Evolutionary conservation across 1,140 invertebrate genomes (phyloP).

Genomic region (Ceratosolen solmsi): DNA sequence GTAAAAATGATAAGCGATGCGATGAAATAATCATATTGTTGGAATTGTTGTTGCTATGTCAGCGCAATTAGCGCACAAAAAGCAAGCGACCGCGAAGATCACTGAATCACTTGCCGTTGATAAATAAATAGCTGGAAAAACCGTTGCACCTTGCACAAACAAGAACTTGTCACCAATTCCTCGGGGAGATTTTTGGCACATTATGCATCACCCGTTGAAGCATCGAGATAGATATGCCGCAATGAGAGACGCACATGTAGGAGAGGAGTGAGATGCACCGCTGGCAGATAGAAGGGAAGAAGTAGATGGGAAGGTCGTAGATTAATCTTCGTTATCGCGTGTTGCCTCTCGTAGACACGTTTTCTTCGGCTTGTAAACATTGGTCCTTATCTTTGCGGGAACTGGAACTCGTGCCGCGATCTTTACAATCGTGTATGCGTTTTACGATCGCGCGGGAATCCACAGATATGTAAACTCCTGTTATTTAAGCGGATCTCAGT

Average conservation of each 20-base stretch:
- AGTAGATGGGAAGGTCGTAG: slow-evolving; percentile 49
- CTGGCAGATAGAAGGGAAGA: not conserved
- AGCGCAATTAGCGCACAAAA: too few relatives aligned
- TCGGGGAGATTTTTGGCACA: not conserved
- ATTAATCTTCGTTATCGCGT: slow-evolving; percentile 61
- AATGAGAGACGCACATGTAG: not conserved
- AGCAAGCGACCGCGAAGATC: too few relatives aligned
- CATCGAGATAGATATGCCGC: too few relatives aligned
- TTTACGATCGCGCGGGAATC: not conserved
- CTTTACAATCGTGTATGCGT: slow-evolving; percentile 16
- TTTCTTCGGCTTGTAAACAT: slow-evolving; percentile 63
- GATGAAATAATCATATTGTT: too few relatives aligned
- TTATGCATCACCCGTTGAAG: not conserved
- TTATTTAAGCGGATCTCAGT: too few relatives aligned
- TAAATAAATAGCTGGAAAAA: too few relatives aligned
- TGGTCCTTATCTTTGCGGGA: slow-evolving; percentile 61
- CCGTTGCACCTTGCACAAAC: not conserved
- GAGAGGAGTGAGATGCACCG: too few relatives aligned
- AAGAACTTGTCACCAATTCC: not conserved
- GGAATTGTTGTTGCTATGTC: too few relatives aligned
- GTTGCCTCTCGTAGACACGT: slow-evolving; percentile 55
- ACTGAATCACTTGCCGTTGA: too few relatives aligned
- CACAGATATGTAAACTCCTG: too few relatives aligned
- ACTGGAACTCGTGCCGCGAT: slow-evolving; percentile 55
- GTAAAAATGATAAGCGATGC: too few relatives aligned